Percentiles rank a stretch among this genome's conserved stretches.
Evolutionary conservation across 2,888 invertebrate genomes (phyloP).

Genomic region (Gymnosoma rotundatum): DNA sequence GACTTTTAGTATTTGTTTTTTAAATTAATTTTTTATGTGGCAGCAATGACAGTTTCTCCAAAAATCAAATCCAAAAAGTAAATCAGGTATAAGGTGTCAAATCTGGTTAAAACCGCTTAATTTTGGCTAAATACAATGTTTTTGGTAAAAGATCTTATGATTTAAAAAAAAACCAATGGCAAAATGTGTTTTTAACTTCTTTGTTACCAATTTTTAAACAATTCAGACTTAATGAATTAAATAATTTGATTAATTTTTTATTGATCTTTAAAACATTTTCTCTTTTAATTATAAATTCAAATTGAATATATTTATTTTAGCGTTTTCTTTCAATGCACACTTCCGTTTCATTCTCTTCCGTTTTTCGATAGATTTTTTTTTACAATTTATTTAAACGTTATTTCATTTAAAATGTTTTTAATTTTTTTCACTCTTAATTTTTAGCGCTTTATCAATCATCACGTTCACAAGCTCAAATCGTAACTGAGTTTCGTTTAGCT

Average conservation of each 20-base stretch:
- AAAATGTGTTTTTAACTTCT: background rate
- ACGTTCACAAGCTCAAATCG: constrained; percentile 60
- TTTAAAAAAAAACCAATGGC: background rate
- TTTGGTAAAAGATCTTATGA: constrained; percentile 9
- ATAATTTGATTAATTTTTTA: background rate
- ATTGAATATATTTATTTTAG: background rate
- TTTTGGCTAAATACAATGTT: constrained; percentile 14
- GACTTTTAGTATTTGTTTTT: constrained; percentile 36
- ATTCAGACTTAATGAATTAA: background rate
- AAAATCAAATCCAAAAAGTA: background rate
- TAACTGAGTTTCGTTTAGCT: constrained; percentile 62
- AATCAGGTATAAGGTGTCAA: constrained; percentile 26
- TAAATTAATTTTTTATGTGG: constrained; percentile 14
- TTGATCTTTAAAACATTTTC: background rate
- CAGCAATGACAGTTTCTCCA: constrained; percentile 50
- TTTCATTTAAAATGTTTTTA: background rate
- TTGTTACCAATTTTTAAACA: background rate
- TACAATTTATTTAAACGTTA: background rate
- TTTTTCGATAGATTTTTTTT: constrained; percentile 9
- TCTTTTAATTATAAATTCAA: background rate
- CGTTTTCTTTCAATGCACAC: background rate
- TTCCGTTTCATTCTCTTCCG: constrained; percentile 59
- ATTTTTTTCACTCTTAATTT: constrained; percentile 12
- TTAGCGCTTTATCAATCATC: constrained; percentile 22
- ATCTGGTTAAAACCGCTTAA: constrained; percentile 61